Evolutionary conservation across 2,888 invertebrate genomes (phyloP), one percentile per base, ranked within the genome.

Genomic region (Cantharis nigra): DNA sequence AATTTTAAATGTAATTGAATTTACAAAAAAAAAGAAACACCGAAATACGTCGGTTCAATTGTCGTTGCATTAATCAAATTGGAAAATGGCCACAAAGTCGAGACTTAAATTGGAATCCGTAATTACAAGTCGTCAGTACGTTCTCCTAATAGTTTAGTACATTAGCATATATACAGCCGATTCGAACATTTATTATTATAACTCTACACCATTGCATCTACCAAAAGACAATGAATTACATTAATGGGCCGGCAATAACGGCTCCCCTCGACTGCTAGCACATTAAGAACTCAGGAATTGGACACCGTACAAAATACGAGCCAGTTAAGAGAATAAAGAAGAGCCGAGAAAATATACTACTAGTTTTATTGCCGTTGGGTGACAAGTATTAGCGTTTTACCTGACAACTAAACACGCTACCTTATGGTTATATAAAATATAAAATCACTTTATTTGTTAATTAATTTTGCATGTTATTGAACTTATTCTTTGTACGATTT

Each of bases 311-410:
- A 84, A 88, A 87, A 87, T 88, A 87, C 87, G 87, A 87, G 87
- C 86, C 87, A 86, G 86, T 87, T 87, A 87, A 86, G 87, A 86
- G 87, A 86, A 87, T 88, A 87, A 87, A 88, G 87, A 87, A 87
- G 86, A 85, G 85, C 83, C 83, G 83, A 76, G 85, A 83, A 85
- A 86, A 86, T 87, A 87, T 87, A 87, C 84, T 85, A 84, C 86
- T 85, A 85, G 87, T 86, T 87, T 88, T 88, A 87, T 87, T 85
- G 84, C 85, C 80, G 80, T 83, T 83, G 82, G 85, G 85, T 86
- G 87, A 87, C 87, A 86, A 84, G 86, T 86, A 87, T 87, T 87
- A 86, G 85, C 86, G 86, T 84, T 85, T 84, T 84, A 87, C 86
- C 86, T 87, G 86, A 86, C 85, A 84, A 84, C 84, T 83, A 82